phyloP scores from a whole-genome alignment of 37 sponge, comb jelly and placozoan genomes.

The Diacarnus erythraeanus region DNA sequence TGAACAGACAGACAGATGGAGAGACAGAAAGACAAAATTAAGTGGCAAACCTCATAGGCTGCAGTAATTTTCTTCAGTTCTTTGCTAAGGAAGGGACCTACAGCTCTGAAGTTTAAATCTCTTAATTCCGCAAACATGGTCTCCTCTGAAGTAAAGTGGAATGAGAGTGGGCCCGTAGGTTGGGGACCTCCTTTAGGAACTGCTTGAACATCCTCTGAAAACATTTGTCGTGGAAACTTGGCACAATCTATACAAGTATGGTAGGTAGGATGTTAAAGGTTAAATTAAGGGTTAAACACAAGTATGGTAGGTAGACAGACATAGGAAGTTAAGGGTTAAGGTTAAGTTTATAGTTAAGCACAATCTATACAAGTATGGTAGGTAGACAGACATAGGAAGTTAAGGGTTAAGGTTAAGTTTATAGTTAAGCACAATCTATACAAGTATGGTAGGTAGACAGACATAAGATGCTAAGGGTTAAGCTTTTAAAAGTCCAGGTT shows the following conservation, averaged over 20 bases:
- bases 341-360: background rate
- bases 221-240: constrained; percentile 72
- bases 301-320: background rate
- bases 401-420: background rate
- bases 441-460: background rate
- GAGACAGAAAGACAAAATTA: no score
- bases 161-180: constrained; percentile 25
- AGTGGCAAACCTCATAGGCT: constrained; percentile 77
- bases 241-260: constrained; percentile 2
- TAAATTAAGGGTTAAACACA: background rate
- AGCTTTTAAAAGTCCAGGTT: no score
- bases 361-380: background rate
- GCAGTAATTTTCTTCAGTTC: constrained; percentile 84
- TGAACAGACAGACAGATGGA: no score
- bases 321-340: background rate
- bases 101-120: constrained; percentile 88
- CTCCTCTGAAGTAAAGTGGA: constrained; percentile 74
- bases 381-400: no score
- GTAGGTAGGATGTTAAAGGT: no score
- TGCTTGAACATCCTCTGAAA: constrained; percentile 74
- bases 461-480: background rate
- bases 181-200: constrained; percentile 35
- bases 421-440: constrained; percentile 16
- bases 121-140: constrained; percentile 75
- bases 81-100: constrained; percentile 78